These are phyloP conservation scores for Phthorimaea operculella DNA, from an alignment of 1,140 invertebrate species.

Conservation along the genomic window DNA sequence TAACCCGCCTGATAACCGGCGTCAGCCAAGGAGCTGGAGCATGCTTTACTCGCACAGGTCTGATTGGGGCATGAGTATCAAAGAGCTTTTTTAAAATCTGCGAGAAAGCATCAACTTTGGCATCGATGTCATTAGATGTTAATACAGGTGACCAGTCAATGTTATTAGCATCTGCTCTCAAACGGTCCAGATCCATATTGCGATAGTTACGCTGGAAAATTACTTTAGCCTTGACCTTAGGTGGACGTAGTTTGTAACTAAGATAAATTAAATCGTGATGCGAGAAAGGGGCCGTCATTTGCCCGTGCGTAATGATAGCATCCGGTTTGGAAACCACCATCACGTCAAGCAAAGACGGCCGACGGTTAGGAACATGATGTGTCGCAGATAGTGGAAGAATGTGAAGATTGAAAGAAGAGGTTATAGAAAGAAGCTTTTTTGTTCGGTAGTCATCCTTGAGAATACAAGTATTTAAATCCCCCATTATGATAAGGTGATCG, in stretches of 20 bases:
- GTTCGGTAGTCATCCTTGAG: neutral
- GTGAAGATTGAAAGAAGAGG: neutral
- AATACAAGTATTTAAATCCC: neutral
- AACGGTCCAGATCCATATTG: neutral
- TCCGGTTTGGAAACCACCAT: constrained; percentile 1
- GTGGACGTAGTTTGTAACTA: neutral
- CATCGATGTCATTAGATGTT: neutral
- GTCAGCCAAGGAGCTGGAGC: too few relatives aligned
- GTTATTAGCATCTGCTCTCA: neutral
- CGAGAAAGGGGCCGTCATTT: neutral
- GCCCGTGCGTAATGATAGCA: neutral
- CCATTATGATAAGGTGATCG: neutral
- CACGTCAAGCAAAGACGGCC: constrained; percentile 1
- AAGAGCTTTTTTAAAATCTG: too few relatives aligned
- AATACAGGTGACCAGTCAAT: neutral
- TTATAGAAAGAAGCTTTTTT: neutral
- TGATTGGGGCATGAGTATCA: too few relatives aligned
- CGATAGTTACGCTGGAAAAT: neutral
- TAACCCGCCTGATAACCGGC: too few relatives aligned
- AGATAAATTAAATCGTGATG: neutral
- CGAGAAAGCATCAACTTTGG: too few relatives aligned
- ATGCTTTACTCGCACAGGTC: too few relatives aligned
- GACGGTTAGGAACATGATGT: constrained; percentile 1
- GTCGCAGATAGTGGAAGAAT: neutral
- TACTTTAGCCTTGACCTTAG: neutral